These are phyloP conservation scores for Tetramorium simillimum DNA, from an alignment of 1,140 invertebrate genomes.

Conservation along the genomic window DNA sequence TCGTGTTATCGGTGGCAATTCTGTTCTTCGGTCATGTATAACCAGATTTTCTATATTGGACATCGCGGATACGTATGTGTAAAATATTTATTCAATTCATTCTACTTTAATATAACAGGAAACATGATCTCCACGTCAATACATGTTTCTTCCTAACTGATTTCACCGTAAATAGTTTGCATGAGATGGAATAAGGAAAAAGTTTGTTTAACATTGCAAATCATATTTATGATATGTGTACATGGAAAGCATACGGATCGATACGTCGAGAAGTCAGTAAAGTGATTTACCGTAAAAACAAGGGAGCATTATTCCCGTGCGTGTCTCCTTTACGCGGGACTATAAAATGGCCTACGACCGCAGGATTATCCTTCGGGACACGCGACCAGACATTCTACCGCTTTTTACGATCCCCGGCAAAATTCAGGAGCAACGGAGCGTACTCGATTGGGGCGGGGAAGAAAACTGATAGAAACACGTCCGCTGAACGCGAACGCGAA, in stretches of 20 bases:
- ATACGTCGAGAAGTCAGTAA: slow-evolving; percentile 11
- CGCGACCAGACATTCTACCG: neutral
- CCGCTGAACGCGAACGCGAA: slow-evolving; percentile 3
- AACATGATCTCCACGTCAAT: neutral
- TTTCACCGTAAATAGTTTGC: neutral
- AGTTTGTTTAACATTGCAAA: neutral
- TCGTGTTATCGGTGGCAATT: neutral
- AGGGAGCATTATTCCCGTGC: neutral
- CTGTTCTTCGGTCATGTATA: neutral
- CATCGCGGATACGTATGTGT: neutral
- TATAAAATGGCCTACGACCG: slow-evolving; percentile 25
- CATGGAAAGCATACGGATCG: neutral
- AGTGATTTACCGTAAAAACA: slow-evolving; percentile 52
- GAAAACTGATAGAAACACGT: slow-evolving; percentile 8
- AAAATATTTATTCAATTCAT: neutral
- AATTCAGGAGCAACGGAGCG: slow-evolving; percentile 5
- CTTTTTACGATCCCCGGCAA: slow-evolving; percentile 26
- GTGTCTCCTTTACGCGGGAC: slow-evolving; percentile 14
- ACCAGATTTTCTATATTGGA: neutral
- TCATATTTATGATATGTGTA: neutral
- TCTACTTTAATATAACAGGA: neutral
- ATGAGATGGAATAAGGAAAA: neutral
- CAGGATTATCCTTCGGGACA: slow-evolving; percentile 24
- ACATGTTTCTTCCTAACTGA: neutral
- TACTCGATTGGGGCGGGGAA: slow-evolving; percentile 32